phyloP scores from a whole-genome alignment of 2,797 vertebrate genomes.

The Nasua narica region DNA sequence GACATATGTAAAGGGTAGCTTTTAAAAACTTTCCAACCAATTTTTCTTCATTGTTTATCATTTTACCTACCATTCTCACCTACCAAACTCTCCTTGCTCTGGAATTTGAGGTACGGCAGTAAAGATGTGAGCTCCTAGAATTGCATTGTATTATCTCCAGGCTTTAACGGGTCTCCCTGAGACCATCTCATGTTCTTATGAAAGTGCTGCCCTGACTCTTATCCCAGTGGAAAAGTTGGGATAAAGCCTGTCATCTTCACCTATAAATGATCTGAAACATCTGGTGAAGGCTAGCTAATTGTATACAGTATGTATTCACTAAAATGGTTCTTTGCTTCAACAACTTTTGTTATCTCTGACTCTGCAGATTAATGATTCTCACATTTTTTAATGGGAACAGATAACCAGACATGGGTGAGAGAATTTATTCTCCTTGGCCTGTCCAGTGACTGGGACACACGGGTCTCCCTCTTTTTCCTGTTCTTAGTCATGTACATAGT shows the following conservation, averaged over 20 bases:
- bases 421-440: conserved; percentile 65
- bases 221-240: not conserved
- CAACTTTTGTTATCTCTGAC: not conserved
- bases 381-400: conserved; percentile 17
- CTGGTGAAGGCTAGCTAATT: not conserved
- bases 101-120: not conserved
- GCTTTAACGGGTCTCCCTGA: not conserved
- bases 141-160: not conserved
- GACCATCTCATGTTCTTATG: not conserved
- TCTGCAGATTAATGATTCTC: not conserved
- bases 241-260: not conserved
- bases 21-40: not conserved
- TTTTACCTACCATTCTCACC: not conserved
- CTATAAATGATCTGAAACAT: not conserved
- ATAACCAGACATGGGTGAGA: conserved; percentile 19
- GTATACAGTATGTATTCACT: not conserved
- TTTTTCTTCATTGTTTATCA: not conserved
- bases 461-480: conserved; percentile 44
- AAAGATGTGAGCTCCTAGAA: not conserved
- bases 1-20: not conserved
- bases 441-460: conserved; percentile 27
- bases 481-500: conserved; percentile 41
- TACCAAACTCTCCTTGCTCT: not conserved
- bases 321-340: not conserved
- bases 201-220: not conserved